Conservation (phyloP, 2,113 vertebrate species). For the Indicator indicator region DNA sequence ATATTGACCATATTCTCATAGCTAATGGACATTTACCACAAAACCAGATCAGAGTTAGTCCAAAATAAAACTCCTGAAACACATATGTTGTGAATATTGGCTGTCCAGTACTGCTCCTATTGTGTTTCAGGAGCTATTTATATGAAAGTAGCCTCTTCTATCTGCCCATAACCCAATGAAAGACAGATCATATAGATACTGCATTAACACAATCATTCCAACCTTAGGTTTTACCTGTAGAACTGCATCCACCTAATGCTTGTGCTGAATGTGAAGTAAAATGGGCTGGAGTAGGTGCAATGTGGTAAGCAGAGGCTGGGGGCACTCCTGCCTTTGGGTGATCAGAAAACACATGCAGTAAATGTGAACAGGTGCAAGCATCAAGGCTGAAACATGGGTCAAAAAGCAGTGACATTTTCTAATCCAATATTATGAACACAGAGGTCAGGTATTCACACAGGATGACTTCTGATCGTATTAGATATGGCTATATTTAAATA, state of each 20-base stretch:
- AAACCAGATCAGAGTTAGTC: not conserved
- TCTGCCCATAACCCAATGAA: not conserved
- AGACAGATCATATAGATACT: not conserved
- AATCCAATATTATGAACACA: not conserved
- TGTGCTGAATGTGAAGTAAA: not conserved
- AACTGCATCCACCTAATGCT: rapidly evolving
- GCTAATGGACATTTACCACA: not conserved
- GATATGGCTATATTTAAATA: not conserved
- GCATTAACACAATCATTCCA: not conserved
- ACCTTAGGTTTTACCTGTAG: not conserved
- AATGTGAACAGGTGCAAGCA: not conserved
- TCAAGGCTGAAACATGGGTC: not conserved
- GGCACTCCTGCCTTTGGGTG: not conserved
- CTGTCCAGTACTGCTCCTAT: not conserved
- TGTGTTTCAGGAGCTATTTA: not conserved
- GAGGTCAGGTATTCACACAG: not conserved
- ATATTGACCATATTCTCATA: not conserved
- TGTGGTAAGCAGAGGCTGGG: not conserved
- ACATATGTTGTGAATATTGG: not conserved
- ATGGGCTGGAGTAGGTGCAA: not conserved
- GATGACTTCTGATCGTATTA: not conserved
- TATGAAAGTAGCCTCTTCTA: not conserved
- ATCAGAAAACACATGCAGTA: rapidly evolving
- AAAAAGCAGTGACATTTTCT: not conserved
- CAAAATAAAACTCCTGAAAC: not conserved